phyloP scores from a whole-genome alignment of 2,113 vertebrate species.

The Pangasianodon hypophthalmus region DNA sequence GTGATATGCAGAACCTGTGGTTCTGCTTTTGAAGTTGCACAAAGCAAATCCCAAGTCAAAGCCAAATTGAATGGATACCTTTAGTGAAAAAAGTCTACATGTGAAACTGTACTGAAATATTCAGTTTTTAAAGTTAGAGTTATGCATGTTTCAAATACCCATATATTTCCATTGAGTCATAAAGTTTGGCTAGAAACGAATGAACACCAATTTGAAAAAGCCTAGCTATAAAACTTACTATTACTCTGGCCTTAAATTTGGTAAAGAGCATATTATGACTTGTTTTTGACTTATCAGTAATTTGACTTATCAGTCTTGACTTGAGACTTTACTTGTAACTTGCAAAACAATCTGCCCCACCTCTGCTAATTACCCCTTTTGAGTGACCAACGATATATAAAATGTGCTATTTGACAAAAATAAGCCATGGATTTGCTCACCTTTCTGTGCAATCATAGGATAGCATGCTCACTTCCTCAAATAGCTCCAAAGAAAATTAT shows the following conservation, averaged over 20 bases:
- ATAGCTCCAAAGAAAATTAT: not conserved
- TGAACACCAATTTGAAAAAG: not conserved
- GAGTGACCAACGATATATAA: too few species aligned
- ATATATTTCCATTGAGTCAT: not conserved
- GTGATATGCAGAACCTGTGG: not conserved
- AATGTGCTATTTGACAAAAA: too few species aligned
- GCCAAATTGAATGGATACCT: not conserved
- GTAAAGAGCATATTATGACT: too few species aligned
- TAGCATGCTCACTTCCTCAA: not conserved
- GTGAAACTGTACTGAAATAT: not conserved
- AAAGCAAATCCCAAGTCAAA: not conserved
- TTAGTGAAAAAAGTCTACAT: not conserved
- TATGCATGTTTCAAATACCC: not conserved
- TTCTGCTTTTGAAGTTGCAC: not conserved
- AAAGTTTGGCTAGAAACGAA: not conserved
- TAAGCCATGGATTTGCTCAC: not conserved
- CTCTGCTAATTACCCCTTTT: too few species aligned
- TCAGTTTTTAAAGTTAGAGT: not conserved
- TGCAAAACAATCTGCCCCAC: too few species aligned
- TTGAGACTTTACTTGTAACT: too few species aligned
- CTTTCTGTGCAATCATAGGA: not conserved
- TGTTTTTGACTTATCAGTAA: too few species aligned
- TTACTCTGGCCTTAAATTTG: too few species aligned
- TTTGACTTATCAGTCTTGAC: too few species aligned
- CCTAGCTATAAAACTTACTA: not conserved